Evolutionary conservation across 2,113 vertebrate genomes (phyloP), one percentile per base, ranked within the genome.

Genomic region (Orthochromis malagaraziensis): DNA sequence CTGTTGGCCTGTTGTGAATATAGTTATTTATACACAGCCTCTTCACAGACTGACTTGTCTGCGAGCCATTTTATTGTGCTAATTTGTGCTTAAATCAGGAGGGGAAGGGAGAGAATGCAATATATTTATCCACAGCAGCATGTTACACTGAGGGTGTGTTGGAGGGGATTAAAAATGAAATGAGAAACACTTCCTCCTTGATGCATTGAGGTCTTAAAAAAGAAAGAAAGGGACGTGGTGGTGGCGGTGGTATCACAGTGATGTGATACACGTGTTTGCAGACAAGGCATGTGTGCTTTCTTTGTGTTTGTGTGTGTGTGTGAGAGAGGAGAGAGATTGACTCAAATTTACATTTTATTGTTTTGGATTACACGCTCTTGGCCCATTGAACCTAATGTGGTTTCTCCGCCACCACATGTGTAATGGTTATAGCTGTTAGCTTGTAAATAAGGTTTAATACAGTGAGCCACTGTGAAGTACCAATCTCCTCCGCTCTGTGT

Each of bases 391-490:
- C 87, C 93, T 92, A 93, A 92, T 90, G 90, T 55, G 92, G 55
- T 90, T 92, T 87, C 85, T 57, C 89, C 17, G 21, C 91, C 65
- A 21, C 87, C 31, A 26, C 86, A 92, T 94, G 83, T 83, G 81
- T 87, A 90, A 92, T 90, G 86, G 92, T 92, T 94, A 89, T 92
- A 89, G 89, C 87, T 92, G 90, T 90, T 88, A 86, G 89, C 94
- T 90, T 94, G 92, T 96, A 95, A 95, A 95, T 94, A 95, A 93
- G 92, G 85, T 93, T 94, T 92, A 92, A 92, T 91, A 88, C 90
- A 87, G 86, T 85, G 87, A 91, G 89, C 82, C 54, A 21, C 81
- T 85, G 90, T 80, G 93, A 93, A 91, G 90, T 85, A 58, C 47
- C 65, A 73, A 82, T 86, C 57, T 53, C 49, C 79, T 63, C 38